Evolutionary conservation across 2,888 invertebrate species (phyloP).

Genomic region (Catocala nupta): DNA sequence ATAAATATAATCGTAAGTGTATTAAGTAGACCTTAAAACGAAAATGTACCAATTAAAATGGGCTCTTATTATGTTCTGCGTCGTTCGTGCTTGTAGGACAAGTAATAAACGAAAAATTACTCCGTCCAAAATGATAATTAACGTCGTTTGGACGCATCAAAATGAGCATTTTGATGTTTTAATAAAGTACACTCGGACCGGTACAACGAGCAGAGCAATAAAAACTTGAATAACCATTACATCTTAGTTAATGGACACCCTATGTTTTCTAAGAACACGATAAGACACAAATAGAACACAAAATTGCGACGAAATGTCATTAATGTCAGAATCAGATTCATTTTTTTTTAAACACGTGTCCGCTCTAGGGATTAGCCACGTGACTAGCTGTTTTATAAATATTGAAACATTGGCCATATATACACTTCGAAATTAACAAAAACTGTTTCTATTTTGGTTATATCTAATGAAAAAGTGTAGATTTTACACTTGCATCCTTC

Average conservation of each 20-base stretch:
- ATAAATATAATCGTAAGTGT: constrained; percentile 67
- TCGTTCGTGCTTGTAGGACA: constrained; percentile 67
- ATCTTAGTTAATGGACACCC: constrained; percentile 63
- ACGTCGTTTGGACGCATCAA: constrained; percentile 68
- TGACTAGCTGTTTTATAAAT: too few species aligned
- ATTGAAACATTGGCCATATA: too few species aligned
- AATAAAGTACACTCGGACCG: constrained; percentile 61
- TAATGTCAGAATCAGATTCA: too few species aligned
- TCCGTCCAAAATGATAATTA: constrained; percentile 72
- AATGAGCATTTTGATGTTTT: constrained; percentile 57
- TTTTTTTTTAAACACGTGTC: too few species aligned
- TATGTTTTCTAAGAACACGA: constrained; percentile 56
- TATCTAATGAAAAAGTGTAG: too few species aligned
- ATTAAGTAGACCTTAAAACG: constrained; percentile 74
- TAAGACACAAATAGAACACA: constrained; percentile 65
- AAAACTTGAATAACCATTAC: constrained; percentile 65
- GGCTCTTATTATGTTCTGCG: constrained; percentile 67
- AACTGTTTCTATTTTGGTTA: too few species aligned
- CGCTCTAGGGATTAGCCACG: too few species aligned
- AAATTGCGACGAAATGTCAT: constrained; percentile 76
- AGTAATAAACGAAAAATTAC: constrained; percentile 75
- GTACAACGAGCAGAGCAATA: constrained; percentile 63
- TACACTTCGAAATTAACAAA: too few species aligned
- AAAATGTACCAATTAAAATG: constrained; percentile 76
- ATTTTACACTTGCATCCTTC: too few species aligned